These are phyloP conservation scores for Momotus momota DNA, from an alignment of 2,797 vertebrate species.

Conservation along the genomic window DNA sequence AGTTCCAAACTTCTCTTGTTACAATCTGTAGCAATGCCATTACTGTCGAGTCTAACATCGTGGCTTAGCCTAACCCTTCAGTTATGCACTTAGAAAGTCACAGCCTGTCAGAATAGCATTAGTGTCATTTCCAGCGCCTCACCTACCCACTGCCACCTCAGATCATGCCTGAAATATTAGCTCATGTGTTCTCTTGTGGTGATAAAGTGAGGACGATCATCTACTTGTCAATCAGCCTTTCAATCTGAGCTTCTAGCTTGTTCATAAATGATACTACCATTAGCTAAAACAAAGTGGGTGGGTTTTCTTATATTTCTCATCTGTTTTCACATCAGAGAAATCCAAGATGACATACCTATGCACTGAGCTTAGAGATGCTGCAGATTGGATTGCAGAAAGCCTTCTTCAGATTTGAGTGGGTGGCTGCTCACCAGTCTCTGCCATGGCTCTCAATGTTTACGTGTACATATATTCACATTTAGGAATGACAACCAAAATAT, in stretches of 20 bases:
- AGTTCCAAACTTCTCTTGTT: not conserved
- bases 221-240: constrained; percentile 27
- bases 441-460: not conserved
- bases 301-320: not conserved
- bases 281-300: constrained; percentile 40
- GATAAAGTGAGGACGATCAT: not conserved
- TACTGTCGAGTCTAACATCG: accelerated
- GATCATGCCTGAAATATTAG: constrained; percentile 16
- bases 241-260: not conserved
- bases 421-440: not conserved
- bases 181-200: not conserved
- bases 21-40: not conserved
- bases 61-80: constrained; percentile 1
- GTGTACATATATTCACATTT: accelerated
- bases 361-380: not conserved
- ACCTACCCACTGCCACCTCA: constrained; percentile 17
- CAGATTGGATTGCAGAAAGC: not conserved
- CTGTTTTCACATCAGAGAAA: not conserved
- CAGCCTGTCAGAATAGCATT: constrained; percentile 34
- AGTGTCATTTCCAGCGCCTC: constrained; percentile 28
- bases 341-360: not conserved
- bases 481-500: not conserved
- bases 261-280: not conserved
- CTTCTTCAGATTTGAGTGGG: not conserved
- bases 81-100: not conserved